Evolutionary conservation across 2,888 invertebrate genomes (phyloP), one percentile per base, ranked within the genome.

Genomic region (Meghimatium bilineatum): DNA sequence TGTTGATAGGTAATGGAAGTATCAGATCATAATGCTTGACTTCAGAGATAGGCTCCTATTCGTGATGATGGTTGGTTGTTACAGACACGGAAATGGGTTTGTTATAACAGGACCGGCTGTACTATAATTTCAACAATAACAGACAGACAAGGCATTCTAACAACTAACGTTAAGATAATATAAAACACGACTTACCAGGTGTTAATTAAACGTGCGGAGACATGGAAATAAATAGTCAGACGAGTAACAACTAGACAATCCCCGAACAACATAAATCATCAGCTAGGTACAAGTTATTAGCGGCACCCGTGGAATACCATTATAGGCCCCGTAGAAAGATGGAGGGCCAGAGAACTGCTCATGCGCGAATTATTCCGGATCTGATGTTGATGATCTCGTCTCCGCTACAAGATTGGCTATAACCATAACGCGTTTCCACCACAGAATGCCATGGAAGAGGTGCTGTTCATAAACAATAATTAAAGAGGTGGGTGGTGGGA

Each of bases 271-370:
- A 84, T 85, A 78, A 80, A 86, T 79, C 75, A 52, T 69, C 26
- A 67, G 72, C 26, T 80, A 63, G 56, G 20, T 56, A 56, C 82
- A 77, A 34, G 75, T 80, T 85, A 88, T 88, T 88, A 88, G 87
- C 88, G 89, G 88, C 88, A 87, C 88, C 87, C 89, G 85, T 87
- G 88, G 86, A 82, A 85, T 86, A 76, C 80, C 74, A 84, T 84
- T 80, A 79, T 83, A 87, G 88, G 83, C 89, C 91, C 91, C 90
- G 89, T 88, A 90, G 86, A 86, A 80, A 76, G 38, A 63, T 67
- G 67, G 67, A 38, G 34, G 56, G 20, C 0, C 3, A 29, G 10
- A 84, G 49, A 79, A 74, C 49, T 83, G 87, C 90, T 89, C 90
- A 89, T 88, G 90, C 90, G 89, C 88, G 83, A 17, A 34, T 1